These are phyloP conservation scores for Sphaerodactylus townsendi DNA, from an alignment of 2,113 vertebrate genomes.

Conservation along the genomic window DNA sequence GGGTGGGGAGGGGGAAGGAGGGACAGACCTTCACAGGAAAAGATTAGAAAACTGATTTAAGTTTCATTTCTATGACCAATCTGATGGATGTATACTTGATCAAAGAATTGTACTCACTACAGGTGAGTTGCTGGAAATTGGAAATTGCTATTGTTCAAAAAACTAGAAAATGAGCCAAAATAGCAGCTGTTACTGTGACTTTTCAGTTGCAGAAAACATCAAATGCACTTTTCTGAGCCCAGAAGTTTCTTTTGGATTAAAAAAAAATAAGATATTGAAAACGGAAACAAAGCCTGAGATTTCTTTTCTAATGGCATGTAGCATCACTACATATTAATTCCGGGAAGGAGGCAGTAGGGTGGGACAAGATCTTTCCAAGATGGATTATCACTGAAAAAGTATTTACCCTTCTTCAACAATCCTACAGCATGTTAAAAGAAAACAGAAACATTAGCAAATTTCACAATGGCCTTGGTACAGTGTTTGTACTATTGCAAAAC, in stretches of 20 bases:
- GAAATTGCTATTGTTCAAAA: constrained; percentile 35
- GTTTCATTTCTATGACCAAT: constrained; percentile 1
- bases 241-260: constrained; percentile 1
- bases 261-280: constrained; percentile 23
- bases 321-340: constrained; percentile 16
- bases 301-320: constrained; percentile 38
- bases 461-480: constrained; percentile 26
- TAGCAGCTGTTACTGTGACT: constrained; percentile 43
- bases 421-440: constrained; percentile 19
- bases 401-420: constrained; percentile 35
- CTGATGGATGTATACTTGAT: constrained; percentile 29
- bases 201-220: constrained; percentile 59
- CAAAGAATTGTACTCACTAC: constrained; percentile 35
- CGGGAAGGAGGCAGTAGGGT: not conserved
- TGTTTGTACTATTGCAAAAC: constrained; percentile 52
- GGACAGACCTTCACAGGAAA: not conserved
- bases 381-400: constrained; percentile 1
- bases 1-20: too few relatives aligned
- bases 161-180: constrained; percentile 47
- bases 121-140: constrained; percentile 52
- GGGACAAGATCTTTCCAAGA: constrained; percentile 13
- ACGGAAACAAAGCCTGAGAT: constrained; percentile 36
- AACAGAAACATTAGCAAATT: constrained; percentile 35
- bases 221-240: constrained; percentile 42
- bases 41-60: not conserved